Conservation (phyloP, 2,113 vertebrate genomes). For the Platycercus adscitus region DNA sequence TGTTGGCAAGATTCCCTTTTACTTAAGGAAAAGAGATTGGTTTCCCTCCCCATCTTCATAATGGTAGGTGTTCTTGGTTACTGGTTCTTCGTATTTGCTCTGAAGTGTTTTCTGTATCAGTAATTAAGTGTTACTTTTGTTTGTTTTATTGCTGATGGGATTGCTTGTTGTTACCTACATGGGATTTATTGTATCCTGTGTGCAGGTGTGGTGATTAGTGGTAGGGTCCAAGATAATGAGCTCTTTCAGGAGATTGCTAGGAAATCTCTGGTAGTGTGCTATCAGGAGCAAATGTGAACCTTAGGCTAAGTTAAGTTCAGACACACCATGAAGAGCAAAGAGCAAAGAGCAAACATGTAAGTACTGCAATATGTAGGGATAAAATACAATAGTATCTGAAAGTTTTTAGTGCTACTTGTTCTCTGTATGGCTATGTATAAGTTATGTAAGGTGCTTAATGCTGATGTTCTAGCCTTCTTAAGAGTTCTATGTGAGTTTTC, state of each 20-base stretch:
- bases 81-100: neutral
- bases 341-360: neutral
- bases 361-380: neutral
- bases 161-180: neutral
- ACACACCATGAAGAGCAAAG: neutral
- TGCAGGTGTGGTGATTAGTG: neutral
- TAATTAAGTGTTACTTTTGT: neutral
- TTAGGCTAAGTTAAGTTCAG: neutral
- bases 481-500: neutral
- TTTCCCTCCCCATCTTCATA: neutral
- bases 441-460: neutral
- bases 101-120: neutral
- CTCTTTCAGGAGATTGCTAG: neutral
- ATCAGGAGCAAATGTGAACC: neutral
- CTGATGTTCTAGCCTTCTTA: neutral
- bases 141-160: neutral
- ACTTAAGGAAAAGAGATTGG: neutral
- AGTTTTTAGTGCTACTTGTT: neutral
- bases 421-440: neutral
- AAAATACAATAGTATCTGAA: neutral
- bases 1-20: neutral
- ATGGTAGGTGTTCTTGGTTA: neutral
- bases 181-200: neutral
- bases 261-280: neutral
- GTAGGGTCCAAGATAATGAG: neutral